Conservation (phyloP, 2,888 invertebrate species). For the Apantesis nais region DNA sequence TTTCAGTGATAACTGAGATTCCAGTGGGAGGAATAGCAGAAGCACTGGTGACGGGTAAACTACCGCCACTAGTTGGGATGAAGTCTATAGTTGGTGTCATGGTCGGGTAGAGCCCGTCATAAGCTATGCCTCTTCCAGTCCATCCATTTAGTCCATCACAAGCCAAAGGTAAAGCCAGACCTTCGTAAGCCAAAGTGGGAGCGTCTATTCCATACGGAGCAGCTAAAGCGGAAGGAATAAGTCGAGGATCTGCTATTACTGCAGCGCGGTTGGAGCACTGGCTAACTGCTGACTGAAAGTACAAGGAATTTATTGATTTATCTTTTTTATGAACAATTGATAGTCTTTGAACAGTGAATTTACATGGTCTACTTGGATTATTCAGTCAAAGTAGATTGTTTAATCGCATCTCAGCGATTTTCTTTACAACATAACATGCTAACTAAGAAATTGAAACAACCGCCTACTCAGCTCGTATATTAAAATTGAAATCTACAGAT, state of each 20-base stretch:
- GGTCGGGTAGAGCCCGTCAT: neutral
- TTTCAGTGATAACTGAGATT: neutral
- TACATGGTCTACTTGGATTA: neutral
- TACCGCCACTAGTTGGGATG: constrained; percentile 22
- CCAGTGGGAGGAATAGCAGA: constrained; percentile 15
- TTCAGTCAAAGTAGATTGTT: neutral
- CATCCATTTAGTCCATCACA: neutral
- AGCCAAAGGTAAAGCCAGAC: neutral
- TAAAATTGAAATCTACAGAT: too few relatives aligned
- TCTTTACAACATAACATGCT: neutral
- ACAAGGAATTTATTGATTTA: neutral
- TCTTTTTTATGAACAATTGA: neutral
- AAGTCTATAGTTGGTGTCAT: constrained; percentile 18
- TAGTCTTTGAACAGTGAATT: neutral
- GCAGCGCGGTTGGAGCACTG: constrained; percentile 39
- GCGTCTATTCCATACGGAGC: neutral
- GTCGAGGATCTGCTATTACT: constrained; percentile 24
- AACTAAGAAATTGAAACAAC: neutral
- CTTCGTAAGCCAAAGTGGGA: constrained; percentile 2
- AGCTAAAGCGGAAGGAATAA: constrained; percentile 19
- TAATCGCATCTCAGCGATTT: neutral
- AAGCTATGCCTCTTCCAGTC: neutral
- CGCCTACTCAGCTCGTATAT: too few relatives aligned
- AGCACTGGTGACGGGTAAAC: constrained; percentile 22
- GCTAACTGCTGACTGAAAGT: constrained; percentile 34